Percentiles rank a stretch among this genome's conserved stretches.
phyloP scores from a whole-genome alignment of 2,888 invertebrate genomes.

The Philhelius pedissequus region DNA sequence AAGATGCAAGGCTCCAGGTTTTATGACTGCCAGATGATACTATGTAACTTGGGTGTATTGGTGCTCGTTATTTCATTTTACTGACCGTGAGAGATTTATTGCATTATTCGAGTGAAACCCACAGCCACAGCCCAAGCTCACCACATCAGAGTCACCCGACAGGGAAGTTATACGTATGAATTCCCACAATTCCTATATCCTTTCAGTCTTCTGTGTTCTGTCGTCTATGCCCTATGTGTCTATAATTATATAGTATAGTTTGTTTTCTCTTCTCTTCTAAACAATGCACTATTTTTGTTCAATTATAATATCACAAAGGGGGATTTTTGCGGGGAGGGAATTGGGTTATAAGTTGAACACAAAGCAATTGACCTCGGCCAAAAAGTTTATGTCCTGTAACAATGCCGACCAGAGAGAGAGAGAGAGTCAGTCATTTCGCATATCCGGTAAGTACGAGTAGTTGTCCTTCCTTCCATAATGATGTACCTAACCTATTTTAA shows the following conservation, averaged over 20 bases:
- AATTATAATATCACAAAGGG: conserved; percentile 42
- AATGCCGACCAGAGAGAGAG: conserved; percentile 29
- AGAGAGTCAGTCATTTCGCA: conserved; percentile 33
- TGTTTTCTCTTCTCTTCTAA: conserved; percentile 25
- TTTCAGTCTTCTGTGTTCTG: conserved; percentile 5
- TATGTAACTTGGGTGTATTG: conserved; percentile 17
- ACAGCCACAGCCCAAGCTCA: not conserved
- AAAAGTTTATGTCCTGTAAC: conserved; percentile 66
- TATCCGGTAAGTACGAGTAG: conserved; percentile 62
- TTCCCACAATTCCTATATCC: not conserved
- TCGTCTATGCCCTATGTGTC: too few relatives aligned
- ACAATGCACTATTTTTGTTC: conserved; percentile 55
- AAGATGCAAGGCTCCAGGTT: conserved; percentile 68
- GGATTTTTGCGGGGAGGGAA: not conserved
- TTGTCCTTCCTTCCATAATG: conserved; percentile 52
- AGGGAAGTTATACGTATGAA: not conserved
- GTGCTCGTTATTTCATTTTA: conserved; percentile 64
- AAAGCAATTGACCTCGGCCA: conserved; percentile 64
- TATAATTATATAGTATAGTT: not conserved
- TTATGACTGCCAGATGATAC: conserved; percentile 43
- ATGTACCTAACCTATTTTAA: conserved; percentile 62
- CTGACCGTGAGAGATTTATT: conserved; percentile 66
- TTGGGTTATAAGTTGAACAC: not conserved
- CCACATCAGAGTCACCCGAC: not conserved
- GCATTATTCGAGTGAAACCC: conserved; percentile 16